Conservation (phyloP, 1,140 invertebrate species). For the Tribolium madens region DNA sequence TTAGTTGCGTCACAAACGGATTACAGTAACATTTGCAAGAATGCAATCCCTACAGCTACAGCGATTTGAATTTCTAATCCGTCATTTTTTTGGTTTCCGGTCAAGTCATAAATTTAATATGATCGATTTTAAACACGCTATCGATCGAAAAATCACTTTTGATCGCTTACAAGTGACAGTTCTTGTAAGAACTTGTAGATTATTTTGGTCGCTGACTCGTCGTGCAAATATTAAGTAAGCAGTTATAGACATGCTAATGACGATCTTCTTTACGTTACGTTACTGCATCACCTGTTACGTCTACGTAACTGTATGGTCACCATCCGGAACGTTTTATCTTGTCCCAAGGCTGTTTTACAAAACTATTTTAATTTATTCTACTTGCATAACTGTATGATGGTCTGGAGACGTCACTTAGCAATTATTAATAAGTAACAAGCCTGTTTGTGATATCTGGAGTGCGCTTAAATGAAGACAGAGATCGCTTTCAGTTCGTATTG, state of each 20-base stretch:
- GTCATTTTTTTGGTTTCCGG: not conserved
- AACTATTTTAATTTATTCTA: not conserved
- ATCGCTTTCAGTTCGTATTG: not conserved
- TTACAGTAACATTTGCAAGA: not conserved
- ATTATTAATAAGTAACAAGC: not conserved
- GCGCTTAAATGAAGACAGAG: not conserved
- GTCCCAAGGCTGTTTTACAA: conserved; percentile 2
- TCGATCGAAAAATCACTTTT: not conserved
- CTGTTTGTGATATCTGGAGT: conserved; percentile 17
- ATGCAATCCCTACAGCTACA: not conserved
- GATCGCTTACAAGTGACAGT: not conserved
- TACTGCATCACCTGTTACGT: conserved; percentile 3
- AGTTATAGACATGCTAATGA: conserved; percentile 2
- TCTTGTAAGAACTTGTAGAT: conserved; percentile 23
- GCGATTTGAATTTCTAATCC: not conserved
- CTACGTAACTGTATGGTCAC: conserved; percentile 1
- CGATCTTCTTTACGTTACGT: not conserved
- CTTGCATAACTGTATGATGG: not conserved
- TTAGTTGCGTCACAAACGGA: not conserved
- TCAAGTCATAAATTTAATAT: not conserved
- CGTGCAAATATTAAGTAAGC: conserved; percentile 24
- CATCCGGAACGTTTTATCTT: conserved; percentile 3
- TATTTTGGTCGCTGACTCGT: conserved; percentile 29
- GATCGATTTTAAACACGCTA: not conserved
- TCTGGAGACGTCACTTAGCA: not conserved